phyloP scores from a whole-genome alignment of 2,797 vertebrate genomes.

The Odontamblyopus rebecca region DNA sequence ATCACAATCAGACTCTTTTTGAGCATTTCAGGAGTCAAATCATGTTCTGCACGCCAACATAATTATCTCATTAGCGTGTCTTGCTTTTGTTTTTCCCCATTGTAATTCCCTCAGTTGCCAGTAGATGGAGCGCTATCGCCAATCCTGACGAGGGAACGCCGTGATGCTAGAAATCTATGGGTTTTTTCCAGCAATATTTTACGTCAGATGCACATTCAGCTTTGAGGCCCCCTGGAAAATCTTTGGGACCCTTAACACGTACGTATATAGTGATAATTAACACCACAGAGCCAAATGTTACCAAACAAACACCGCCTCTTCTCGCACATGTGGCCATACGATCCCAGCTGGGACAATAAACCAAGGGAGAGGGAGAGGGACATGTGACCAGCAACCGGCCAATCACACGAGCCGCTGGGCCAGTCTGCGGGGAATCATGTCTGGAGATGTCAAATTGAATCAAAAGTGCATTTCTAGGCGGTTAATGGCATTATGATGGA shows the following conservation, averaged over 20 bases:
- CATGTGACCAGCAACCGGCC: constrained; percentile 35
- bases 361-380: constrained; percentile 9
- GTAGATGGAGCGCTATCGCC: no score
- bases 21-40: no score
- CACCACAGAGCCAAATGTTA: constrained; percentile 41
- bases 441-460: constrained; percentile 42
- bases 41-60: no score
- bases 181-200: no score
- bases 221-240: no score
- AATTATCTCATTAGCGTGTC: no score
- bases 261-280: not conserved
- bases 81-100: no score
- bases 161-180: no score
- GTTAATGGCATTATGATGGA: constrained; percentile 36
- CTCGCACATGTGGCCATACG: constrained; percentile 41
- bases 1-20: no score
- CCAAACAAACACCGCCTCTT: constrained; percentile 43
- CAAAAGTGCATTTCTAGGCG: constrained; percentile 41
- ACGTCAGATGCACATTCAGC: no score
- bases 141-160: no score
- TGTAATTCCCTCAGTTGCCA: no score
- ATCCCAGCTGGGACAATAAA: constrained; percentile 36
- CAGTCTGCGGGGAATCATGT: constrained; percentile 32
- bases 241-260: not conserved
- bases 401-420: constrained; percentile 25